Evolutionary conservation across 2,113 vertebrate species (phyloP).

Genomic region (Jaculus jaculus): DNA sequence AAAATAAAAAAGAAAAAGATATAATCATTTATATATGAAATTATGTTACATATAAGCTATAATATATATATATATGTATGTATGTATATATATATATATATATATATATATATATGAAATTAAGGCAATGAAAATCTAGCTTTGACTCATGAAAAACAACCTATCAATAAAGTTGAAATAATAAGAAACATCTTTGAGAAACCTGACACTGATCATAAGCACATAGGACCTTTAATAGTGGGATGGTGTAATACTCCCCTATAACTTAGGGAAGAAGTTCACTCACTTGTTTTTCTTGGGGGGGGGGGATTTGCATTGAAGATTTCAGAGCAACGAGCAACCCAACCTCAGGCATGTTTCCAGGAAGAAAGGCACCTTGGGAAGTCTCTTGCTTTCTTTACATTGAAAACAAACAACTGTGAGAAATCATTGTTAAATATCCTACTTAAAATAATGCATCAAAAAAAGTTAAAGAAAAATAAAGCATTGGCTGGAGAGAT

Average conservation of each 20-base stretch:
- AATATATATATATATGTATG: too few species aligned
- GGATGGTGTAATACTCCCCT: too few species aligned
- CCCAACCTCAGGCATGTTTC: too few species aligned
- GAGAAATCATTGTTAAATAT: neutral
- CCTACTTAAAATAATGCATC: neutral
- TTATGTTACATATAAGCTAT: too few species aligned
- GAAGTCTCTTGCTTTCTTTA: neutral
- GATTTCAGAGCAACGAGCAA: neutral
- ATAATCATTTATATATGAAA: too few species aligned
- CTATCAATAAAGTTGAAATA: neutral
- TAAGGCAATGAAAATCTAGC: neutral
- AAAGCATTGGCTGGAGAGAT: too few species aligned
- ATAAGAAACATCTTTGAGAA: neutral
- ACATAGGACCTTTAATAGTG: neutral
- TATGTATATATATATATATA: neutral
- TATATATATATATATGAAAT: neutral
- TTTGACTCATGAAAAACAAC: neutral
- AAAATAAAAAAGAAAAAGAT: too few species aligned
- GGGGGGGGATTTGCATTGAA: neutral
- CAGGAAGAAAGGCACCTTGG: neutral
- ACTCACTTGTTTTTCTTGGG: neutral
- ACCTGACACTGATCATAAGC: neutral
- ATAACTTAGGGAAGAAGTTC: neutral
- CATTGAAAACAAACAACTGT: neutral
- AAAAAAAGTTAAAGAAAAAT: too few species aligned